Evolutionary conservation across 2,797 vertebrate species (phyloP), one percentile per base, ranked within the genome.

Genomic region (Hyperoplus immaculatus): DNA sequence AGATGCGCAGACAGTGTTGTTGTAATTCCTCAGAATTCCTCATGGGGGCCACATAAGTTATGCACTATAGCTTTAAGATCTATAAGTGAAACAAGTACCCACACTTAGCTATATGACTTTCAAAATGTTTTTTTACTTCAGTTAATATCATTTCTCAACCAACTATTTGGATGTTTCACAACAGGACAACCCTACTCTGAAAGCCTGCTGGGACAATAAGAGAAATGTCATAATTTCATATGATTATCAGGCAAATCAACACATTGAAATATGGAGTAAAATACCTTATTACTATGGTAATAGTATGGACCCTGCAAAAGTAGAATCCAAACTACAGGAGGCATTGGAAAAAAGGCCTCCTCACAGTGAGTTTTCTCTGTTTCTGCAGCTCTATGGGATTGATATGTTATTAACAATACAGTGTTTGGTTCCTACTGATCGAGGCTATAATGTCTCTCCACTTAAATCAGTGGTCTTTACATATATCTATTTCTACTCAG

Each of bases 211-310:
- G 90, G 68, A 83, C 10, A 12, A 75, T 6, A 70, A 78, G 21
- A 82, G 50, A 62, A 88, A 90, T 2, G 12, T 93, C 16, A 85
- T 93, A 2, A 72, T 92, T 41, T 91, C 90, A 8, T 92, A 93
- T 21, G 91, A 90, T 29, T 47, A 86, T 61, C 9, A 6, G 0
- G 50, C 10, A 12, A 15, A 10, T 18, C 41, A 53, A 0, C 62
- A 80, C 12, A 9, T 38, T 6, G 57, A 77, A 14, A 4, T 90
- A 0, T 93, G 90, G 90, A n/a, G 8, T 13, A 80, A 56, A 63
- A 92, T 92, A 15, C 1, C 1, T 0, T 92, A 92, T 68, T 84
- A 41, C 73, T 92, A 91, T 12, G 89, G 86, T 2, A 53, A 92
- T 0, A 85, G 57, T 2, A 92, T 93, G 85, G 45, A 86, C 11